These are phyloP conservation scores for Ecdyonurus torrentis DNA, from an alignment of 2,888 invertebrate genomes.

Conservation along the genomic window DNA sequence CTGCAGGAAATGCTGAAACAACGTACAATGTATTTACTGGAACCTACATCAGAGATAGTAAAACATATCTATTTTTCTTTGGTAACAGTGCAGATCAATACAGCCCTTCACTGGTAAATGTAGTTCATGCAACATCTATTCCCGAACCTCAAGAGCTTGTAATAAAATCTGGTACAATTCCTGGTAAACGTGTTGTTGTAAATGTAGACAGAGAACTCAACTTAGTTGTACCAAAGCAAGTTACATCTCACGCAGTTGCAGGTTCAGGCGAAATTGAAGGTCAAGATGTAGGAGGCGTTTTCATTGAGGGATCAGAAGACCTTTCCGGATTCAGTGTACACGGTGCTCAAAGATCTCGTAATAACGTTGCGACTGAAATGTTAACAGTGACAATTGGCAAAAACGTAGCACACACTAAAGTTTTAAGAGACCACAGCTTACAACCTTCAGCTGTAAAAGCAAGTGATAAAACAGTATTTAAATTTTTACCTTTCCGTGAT, in stretches of 20 bases:
- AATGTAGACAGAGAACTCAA: slow-evolving; percentile 18
- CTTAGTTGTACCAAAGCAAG: slow-evolving; percentile 17
- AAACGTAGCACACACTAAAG: slow-evolving; percentile 8
- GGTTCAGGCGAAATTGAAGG: slow-evolving; percentile 17
- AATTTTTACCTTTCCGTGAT: not conserved
- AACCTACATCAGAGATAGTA: slow-evolving; percentile 19
- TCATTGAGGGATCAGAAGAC: slow-evolving; percentile 17
- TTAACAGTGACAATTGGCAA: slow-evolving; percentile 8
- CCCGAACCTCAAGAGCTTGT: slow-evolving; percentile 7
- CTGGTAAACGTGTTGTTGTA: slow-evolving; percentile 15
- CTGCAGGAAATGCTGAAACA: slow-evolving; percentile 15
- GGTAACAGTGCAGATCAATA: slow-evolving; percentile 19
- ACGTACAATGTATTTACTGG: slow-evolving; percentile 22
- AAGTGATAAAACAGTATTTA: not conserved
- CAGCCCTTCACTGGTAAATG: slow-evolving; percentile 9
- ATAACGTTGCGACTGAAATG: slow-evolving; percentile 7
- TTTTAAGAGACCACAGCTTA: slow-evolving; percentile 3
- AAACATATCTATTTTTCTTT: slow-evolving; percentile 22
- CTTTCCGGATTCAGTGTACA: slow-evolving; percentile 6
- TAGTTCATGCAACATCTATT: slow-evolving; percentile 16
- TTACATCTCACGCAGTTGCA: slow-evolving; percentile 10
- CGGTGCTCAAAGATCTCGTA: slow-evolving; percentile 4
- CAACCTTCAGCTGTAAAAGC: not conserved
- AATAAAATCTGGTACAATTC: not conserved
- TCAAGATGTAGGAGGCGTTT: slow-evolving; percentile 17